A percentile compares a stretch with the other conserved stretches of the same genome.
Conservation (phyloP, 2,113 vertebrate species). For the Aegotheles bennettii region DNA sequence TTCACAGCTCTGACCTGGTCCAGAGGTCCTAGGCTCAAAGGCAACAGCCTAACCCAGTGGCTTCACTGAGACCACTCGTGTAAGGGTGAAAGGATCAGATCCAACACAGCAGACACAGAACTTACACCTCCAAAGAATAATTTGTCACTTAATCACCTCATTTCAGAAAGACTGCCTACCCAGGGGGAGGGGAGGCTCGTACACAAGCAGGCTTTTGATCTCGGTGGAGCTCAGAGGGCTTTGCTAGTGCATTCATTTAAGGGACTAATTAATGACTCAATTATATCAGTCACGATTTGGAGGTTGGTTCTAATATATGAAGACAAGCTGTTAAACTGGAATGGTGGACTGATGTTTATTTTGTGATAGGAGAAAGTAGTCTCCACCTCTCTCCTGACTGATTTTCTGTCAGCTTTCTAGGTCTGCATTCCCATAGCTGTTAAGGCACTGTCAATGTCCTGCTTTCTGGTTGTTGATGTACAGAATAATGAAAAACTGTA, state of each 20-base stretch:
- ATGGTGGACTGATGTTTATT: neutral
- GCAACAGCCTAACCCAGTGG: neutral
- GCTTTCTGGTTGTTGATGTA: neutral
- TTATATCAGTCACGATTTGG: neutral
- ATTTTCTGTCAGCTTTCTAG: neutral
- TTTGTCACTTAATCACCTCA: neutral
- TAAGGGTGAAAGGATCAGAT: neutral
- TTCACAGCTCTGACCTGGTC: neutral
- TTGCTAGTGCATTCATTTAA: neutral
- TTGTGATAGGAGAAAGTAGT: neutral
- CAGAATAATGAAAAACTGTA: neutral
- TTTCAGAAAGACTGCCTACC: neutral
- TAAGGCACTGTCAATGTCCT: neutral
- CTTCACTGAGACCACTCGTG: neutral
- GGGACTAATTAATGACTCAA: slow-evolving; percentile 2
- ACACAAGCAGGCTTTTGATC: neutral
- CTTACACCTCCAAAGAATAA: neutral
- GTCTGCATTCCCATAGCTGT: neutral
- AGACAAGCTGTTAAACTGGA: neutral
- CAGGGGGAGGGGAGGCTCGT: neutral
- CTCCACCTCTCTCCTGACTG: neutral
- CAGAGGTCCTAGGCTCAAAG: neutral
- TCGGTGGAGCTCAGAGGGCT: neutral
- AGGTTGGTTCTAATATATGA: neutral
- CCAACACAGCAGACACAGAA: neutral